Evolutionary conservation across 37 sponge, comb jelly and placozoan genomes (phyloP).

Genomic region (Oscarella lobularis): DNA sequence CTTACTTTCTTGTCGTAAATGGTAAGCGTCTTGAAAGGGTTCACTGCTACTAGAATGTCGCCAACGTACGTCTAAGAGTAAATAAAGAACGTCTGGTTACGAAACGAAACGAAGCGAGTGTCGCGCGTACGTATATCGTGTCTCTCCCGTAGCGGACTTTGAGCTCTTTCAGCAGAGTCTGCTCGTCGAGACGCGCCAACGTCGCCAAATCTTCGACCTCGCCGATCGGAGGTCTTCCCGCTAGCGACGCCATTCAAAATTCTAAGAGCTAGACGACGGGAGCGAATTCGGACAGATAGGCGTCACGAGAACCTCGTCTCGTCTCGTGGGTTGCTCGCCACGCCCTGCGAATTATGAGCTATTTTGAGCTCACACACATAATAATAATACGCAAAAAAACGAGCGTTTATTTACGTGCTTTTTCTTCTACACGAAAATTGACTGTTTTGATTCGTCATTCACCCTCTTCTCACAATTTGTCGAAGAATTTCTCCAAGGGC

Average conservation of each 20-base stretch:
- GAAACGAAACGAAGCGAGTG: background rate
- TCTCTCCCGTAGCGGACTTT: constrained; percentile 38
- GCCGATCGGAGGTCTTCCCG: background rate
- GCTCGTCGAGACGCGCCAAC: constrained; percentile 41
- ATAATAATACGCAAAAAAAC: no score
- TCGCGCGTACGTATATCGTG: constrained; percentile 46
- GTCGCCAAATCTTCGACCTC: constrained; percentile 45
- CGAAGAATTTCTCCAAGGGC: constrained; percentile 70
- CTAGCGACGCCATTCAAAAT: background rate
- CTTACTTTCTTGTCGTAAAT: constrained; percentile 46
- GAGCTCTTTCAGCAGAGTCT: constrained; percentile 39
- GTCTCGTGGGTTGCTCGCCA: no score
- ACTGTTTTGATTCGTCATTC: no score
- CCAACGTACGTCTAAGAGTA: constrained; percentile 58
- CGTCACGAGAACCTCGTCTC: no score
- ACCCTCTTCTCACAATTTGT: constrained; percentile 67
- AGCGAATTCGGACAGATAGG: no score
- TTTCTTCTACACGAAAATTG: no score
- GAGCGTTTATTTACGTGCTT: no score
- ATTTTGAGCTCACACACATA: no score
- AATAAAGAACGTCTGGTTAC: background rate
- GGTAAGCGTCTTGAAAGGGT: constrained; percentile 57
- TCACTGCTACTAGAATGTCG: constrained; percentile 65
- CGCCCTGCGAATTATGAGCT: no score
- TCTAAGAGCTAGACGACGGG: no score